phyloP scores from a whole-genome alignment of 2,888 invertebrate genomes.

The Iphiclides podalirius region DNA sequence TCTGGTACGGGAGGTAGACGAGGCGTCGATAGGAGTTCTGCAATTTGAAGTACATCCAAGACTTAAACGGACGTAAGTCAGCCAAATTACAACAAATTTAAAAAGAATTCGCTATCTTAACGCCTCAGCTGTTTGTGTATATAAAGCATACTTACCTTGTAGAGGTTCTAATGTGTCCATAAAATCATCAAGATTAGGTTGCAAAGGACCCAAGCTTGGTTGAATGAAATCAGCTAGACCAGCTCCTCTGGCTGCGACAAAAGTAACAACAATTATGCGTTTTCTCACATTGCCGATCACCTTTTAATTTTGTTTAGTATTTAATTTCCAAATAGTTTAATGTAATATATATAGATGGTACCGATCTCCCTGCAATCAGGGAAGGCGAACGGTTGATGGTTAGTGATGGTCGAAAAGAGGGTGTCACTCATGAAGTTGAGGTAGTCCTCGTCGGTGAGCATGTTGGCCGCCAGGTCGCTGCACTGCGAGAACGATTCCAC shows the following conservation, averaged over 20 bases:
- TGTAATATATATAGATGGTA: slow-evolving; percentile 51
- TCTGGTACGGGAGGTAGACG: slow-evolving; percentile 82
- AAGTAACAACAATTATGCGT: slow-evolving; percentile 20
- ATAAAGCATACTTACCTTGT: slow-evolving; percentile 79
- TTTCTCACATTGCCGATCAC: too few relatives aligned
- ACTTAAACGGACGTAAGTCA: neutral
- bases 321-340: slow-evolving; percentile 17
- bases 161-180: slow-evolving; percentile 94
- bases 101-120: neutral
- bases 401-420: slow-evolving; percentile 91
- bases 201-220: slow-evolving; percentile 97
- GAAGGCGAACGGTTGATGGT: slow-evolving; percentile 95
- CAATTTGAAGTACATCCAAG: slow-evolving; percentile 25
- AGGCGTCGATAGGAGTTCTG: slow-evolving; percentile 63
- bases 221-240: slow-evolving; percentile 98
- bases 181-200: slow-evolving; percentile 97
- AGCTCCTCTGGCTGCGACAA: slow-evolving; percentile 85
- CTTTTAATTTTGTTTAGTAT: too few relatives aligned
- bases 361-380: slow-evolving; percentile 98
- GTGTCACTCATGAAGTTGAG: slow-evolving; percentile 94
- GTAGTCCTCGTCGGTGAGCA: slow-evolving; percentile 92
- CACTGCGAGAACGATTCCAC: slow-evolving; percentile 85
- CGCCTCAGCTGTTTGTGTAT: slow-evolving; percentile 2
- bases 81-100: neutral
- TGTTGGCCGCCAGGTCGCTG: slow-evolving; percentile 83